Percentiles rank a stretch among this genome's conserved stretches.
phyloP scores from a whole-genome alignment of 2,888 invertebrate genomes.

The Nysson spinosus region DNA sequence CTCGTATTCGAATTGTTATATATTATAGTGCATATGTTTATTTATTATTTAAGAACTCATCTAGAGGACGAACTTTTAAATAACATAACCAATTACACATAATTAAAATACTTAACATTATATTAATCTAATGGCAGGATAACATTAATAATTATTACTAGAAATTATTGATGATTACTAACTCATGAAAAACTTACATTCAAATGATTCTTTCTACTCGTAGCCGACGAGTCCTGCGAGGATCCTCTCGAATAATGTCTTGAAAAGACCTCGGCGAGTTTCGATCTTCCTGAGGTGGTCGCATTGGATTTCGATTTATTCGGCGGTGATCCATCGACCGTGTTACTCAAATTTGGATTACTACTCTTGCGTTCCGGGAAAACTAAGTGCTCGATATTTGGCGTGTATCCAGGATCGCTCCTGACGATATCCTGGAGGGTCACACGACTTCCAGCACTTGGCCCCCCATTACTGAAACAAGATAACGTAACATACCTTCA shows the following conservation, averaged over 20 bases:
- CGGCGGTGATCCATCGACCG: conserved; percentile 63
- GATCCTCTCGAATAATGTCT: conserved; percentile 70
- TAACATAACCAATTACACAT: no score
- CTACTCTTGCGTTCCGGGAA: conserved; percentile 79
- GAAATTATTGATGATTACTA: no score
- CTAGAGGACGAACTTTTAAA: no score
- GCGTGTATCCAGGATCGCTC: conserved; percentile 79
- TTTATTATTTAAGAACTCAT: no score
- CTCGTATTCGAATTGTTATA: no score
- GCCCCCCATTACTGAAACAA: conserved; percentile 63
- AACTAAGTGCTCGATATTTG: conserved; percentile 81
- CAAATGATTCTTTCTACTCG: conserved; percentile 67
- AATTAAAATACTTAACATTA: no score
- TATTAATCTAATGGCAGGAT: no score
- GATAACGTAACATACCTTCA: not conserved
- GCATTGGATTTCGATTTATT: conserved; percentile 64
- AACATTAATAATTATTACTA: no score
- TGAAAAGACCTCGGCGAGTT: conserved; percentile 80
- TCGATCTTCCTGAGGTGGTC: conserved; percentile 71
- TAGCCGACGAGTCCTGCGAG: conserved; percentile 65
- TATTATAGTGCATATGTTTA: no score
- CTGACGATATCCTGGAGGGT: conserved; percentile 74
- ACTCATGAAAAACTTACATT: conserved; percentile 67
- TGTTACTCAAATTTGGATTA: conserved; percentile 72
- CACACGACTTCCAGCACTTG: conserved; percentile 63